phyloP scores from a whole-genome alignment of 2,797 vertebrate species.

The Typhlichthys subterraneus region DNA sequence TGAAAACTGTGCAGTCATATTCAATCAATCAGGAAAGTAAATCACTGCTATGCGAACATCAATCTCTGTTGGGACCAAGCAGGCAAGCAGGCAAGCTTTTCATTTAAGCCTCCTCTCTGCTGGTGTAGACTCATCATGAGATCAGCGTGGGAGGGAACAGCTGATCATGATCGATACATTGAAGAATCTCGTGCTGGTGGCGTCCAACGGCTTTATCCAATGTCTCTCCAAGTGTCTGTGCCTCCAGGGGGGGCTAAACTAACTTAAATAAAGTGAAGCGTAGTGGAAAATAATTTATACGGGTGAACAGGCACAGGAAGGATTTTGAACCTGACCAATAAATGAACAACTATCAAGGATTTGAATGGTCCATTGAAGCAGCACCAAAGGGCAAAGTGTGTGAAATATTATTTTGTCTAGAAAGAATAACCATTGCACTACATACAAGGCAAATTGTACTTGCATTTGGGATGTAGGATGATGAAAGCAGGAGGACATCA shows the following conservation, averaged over 20 bases:
- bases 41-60: constrained; percentile 41
- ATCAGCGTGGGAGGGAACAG: background rate
- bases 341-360: background rate
- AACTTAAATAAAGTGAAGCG: background rate
- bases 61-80: constrained; percentile 34
- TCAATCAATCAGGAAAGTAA: background rate
- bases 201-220: background rate
- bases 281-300: background rate
- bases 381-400: constrained; percentile 3
- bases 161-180: constrained; percentile 12
- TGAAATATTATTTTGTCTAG: background rate
- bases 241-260: background rate
- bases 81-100: constrained; percentile 25
- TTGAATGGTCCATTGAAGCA: constrained; percentile 7
- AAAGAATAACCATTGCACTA: background rate
- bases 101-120: constrained; percentile 11
- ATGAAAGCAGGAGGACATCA: constrained; percentile 28
- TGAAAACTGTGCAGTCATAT: constrained; percentile 32
- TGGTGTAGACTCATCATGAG: background rate
- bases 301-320: background rate
- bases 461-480: constrained; percentile 10
- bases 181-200: constrained; percentile 9
- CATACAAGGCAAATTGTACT: background rate
- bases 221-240: too few relatives aligned
- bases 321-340: background rate